Evolutionary conservation across 2,888 invertebrate species (phyloP).

Genomic region (Melinaea marsaeus): DNA sequence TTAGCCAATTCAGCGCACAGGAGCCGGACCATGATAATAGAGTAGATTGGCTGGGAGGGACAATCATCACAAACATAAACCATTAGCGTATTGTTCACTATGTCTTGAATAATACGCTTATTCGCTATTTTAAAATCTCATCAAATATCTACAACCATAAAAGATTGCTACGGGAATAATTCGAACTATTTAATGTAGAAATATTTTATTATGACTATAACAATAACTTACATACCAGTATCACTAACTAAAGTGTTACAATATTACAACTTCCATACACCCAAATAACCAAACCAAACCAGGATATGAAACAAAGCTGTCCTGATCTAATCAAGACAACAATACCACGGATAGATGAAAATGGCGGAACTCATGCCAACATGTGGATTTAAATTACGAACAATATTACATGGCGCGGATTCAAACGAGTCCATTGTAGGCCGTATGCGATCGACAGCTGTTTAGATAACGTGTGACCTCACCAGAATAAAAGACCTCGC

Average conservation of each 20-base stretch:
- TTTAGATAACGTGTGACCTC: conserved; percentile 74
- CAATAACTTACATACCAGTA: not conserved
- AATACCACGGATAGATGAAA: conserved; percentile 68
- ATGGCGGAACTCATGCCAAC: conserved; percentile 54
- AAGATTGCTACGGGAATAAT: too few relatives aligned
- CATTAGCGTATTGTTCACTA: conserved; percentile 72
- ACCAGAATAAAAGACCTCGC: conserved; percentile 59
- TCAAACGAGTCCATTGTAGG: conserved; percentile 70
- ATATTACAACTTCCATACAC: too few relatives aligned
- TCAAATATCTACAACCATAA: too few relatives aligned
- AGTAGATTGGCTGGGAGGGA: conserved; percentile 68
- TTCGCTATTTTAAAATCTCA: conserved; percentile 23
- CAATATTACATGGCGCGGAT: conserved; percentile 67
- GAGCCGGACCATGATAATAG: conserved; percentile 66
- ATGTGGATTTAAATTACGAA: conserved; percentile 72
- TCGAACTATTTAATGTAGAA: too few relatives aligned
- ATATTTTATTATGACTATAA: not conserved
- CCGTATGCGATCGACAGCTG: conserved; percentile 69
- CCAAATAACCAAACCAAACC: conserved; percentile 37
- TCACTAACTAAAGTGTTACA: not conserved
- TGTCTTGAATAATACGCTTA: conserved; percentile 47
- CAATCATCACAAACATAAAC: conserved; percentile 73
- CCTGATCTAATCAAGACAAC: conserved; percentile 75
- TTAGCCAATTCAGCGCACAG: conserved; percentile 75
- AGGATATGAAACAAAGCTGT: conserved; percentile 65